Evolutionary conservation across 2,888 invertebrate genomes (phyloP), one percentile per base, ranked within the genome.

Genomic region (Sinopyrophorus schimmeli): DNA sequence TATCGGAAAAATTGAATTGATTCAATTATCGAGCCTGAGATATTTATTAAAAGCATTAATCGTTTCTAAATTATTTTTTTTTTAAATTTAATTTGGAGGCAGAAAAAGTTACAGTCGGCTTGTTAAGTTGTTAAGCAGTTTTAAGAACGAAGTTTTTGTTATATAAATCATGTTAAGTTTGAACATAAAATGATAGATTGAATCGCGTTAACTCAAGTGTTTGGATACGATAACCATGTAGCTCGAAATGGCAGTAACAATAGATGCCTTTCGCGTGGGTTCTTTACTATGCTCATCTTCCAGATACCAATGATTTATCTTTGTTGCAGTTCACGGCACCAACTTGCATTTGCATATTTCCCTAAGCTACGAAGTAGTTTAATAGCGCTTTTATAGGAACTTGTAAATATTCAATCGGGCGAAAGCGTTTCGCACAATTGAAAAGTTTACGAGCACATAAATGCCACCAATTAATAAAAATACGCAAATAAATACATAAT

Each of bases 211-310:
- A 38, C 32, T 20, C 21, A 38, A 41, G 51, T 47, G 51, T 37
- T 41, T 40, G 44, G 37, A 21, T 46, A 24, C 44, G 44, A 50
- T 50, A 50, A 50, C 46, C 32, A 37, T 30, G 30, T 28, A 30
- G 27, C 41, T 41, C 42, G 37, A 41, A 51, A 31, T 47, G 47
- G 31, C n/a, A n/a, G n/a, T 42, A 51, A 51, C 47, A 47, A 47
- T 51, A 24, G 38, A 30, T 50, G 40, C 46, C 34, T 44, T 50
- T 46, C 46, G 49, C 30, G 38, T 39, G 43, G 30, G 20, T 49
- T 43, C 43, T 38, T 34, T 27, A 42, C 39, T 38, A 26, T 38
- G 17, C 17, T 30, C 38, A 16, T 30, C 38, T 38, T 30, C 16
- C 38, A 39, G 26, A 37, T 32, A 12, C 42, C 38, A 23, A 49